A percentile compares a stretch with the other conserved stretches of the same genome.
These are phyloP conservation scores for Lonchura striata DNA, from an alignment of 2,113 vertebrate genomes.

Conservation along the genomic window DNA sequence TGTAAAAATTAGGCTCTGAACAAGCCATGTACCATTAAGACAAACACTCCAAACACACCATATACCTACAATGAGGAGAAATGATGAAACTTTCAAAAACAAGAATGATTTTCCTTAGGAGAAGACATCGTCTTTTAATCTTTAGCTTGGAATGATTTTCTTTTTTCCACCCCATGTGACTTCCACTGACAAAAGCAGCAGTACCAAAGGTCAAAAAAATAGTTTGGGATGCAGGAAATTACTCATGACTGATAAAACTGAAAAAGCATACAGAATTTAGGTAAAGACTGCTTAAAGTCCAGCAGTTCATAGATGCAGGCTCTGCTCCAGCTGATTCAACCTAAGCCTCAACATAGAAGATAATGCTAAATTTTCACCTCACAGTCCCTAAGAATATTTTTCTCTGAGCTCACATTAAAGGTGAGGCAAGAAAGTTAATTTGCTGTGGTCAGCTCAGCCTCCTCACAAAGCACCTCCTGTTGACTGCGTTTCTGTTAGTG, in stretches of 20 bases:
- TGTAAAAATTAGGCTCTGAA: background rate
- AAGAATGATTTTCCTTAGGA: background rate
- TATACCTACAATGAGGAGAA: background rate
- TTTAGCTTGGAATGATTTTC: background rate
- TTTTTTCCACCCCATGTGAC: background rate
- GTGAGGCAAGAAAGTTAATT: background rate
- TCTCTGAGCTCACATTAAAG: background rate
- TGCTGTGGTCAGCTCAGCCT: background rate
- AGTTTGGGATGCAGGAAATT: background rate
- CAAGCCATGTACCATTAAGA: background rate
- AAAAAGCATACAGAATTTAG: background rate
- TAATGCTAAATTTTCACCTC: background rate
- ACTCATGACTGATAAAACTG: background rate
- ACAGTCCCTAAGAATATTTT: background rate
- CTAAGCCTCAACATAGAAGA: background rate
- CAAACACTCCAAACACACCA: background rate
- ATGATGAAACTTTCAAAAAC: background rate
- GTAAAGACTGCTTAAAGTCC: background rate
- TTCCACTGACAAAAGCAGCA: background rate
- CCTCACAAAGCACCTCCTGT: background rate
- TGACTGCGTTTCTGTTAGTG: background rate
- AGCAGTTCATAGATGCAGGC: background rate
- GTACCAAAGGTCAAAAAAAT: background rate
- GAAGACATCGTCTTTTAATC: slow-evolving; percentile 27
- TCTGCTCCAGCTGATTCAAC: background rate